Conservation (phyloP, 2,797 vertebrate species). For the Dendrocincla tyrannina region DNA sequence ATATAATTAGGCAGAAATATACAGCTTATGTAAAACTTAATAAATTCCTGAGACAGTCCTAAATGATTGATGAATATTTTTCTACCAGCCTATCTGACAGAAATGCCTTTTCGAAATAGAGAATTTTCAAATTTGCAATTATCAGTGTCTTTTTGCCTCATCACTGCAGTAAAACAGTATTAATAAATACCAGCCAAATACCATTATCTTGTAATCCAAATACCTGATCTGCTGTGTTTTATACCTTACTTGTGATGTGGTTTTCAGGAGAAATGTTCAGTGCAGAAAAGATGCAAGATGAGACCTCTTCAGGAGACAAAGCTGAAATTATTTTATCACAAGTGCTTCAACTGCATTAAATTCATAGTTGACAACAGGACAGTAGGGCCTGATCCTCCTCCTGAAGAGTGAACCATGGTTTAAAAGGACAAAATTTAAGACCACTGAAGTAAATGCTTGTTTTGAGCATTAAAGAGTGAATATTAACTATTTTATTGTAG, state of each 20-base stretch:
- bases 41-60: conserved; percentile 22
- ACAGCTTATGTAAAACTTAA: conserved; percentile 32
- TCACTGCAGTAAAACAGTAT: background rate
- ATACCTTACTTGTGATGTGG: accelerated
- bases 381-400: background rate
- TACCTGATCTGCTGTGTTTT: background rate
- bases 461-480: background rate
- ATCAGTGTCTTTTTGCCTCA: background rate
- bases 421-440: background rate
- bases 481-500: background rate
- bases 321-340: background rate
- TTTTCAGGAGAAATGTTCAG: background rate
- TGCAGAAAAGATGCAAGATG: background rate
- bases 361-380: background rate
- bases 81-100: background rate
- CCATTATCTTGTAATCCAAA: background rate
- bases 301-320: background rate
- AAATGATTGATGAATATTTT: conserved; percentile 38
- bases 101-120: background rate
- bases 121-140: background rate
- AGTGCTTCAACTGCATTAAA: background rate
- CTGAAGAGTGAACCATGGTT: background rate
- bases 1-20: conserved; percentile 39
- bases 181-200: background rate
- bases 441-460: background rate